A percentile compares a stretch with the other conserved stretches of the same genome.
These are phyloP conservation scores for Nephrotoma guestfalica DNA, from an alignment of 2,888 invertebrate species.

Conservation along the genomic window DNA sequence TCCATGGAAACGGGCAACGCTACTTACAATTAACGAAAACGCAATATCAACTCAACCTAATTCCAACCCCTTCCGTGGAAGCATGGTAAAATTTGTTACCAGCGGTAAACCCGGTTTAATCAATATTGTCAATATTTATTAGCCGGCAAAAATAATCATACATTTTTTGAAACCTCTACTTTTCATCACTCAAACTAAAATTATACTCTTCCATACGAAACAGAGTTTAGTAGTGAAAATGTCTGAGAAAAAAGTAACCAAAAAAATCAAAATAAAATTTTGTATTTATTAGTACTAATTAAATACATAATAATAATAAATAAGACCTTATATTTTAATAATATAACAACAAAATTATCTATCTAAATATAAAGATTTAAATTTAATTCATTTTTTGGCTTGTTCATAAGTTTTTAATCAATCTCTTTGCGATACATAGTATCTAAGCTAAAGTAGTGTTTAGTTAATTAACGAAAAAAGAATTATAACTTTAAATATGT, in stretches of 20 bases:
- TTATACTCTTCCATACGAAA: neutral
- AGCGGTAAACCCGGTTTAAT: neutral
- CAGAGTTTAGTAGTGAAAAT: neutral
- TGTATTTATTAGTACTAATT: neutral
- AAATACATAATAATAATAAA: neutral
- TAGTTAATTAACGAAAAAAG: neutral
- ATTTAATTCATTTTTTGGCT: neutral
- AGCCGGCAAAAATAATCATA: neutral
- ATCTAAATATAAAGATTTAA: neutral
- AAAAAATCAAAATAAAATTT: neutral
- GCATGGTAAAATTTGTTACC: too few relatives aligned
- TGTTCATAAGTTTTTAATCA: neutral
- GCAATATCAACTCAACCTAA: too few relatives aligned
- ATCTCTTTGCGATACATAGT: neutral
- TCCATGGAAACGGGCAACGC: too few relatives aligned
- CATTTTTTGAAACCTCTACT: neutral
- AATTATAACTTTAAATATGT: slow-evolving; percentile 19
- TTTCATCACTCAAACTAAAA: neutral
- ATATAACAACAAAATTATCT: neutral
- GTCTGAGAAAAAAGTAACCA: neutral
- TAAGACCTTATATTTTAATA: neutral
- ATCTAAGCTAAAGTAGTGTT: neutral
- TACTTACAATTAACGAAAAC: too few relatives aligned
- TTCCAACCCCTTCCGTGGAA: too few relatives aligned
- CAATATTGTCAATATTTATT: neutral